Evolutionary conservation across 2,797 vertebrate species (phyloP), one percentile per base, ranked within the genome.

Genomic region (Macropodus opercularis): DNA sequence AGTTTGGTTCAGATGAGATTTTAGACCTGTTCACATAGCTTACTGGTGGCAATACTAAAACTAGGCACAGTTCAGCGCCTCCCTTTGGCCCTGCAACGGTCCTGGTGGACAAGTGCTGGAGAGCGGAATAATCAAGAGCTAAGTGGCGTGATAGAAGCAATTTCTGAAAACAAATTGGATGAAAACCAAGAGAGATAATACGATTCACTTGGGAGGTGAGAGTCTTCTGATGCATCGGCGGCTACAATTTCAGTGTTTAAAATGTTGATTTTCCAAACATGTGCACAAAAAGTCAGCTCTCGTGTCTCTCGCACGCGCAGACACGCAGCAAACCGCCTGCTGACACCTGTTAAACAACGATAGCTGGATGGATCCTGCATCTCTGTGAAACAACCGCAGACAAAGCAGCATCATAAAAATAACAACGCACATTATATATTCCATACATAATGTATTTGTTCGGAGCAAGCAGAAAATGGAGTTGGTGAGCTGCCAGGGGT

Each of bases 361-460:
- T 2, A 41, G 40, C 46, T 17, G 19, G 14, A 55, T 5, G 18
- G 24, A 18, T 44, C 59, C 13, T 24, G 47, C 29, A 24, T 50
- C 39, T 34, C 26, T 19, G 21, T 4, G 17, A 63, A 69, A 53
- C 38, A 39, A 31, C 26, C 52, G 14, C 21, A 24, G 58, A 55
- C 54, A 69, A 74, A 48, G 36, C 49, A 18, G 7, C 1, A 32
- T 48, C 40, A 48, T 49, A 55, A 38, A 60, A 74, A 47, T 26
- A 72, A 69, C 29, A 34, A 13, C 7, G 44, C 40, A 29, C 39
- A 71, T 77, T 65, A 77, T 39, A 61, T 38, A 77, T 52, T 54
- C 22, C 59, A 77, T 77, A 53, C 53, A 81, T 75, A 66, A 71
- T 69, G 53, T 50, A 17, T 26, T 36, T 48, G 52, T 68, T 62